Conservation (phyloP, 1,140 invertebrate genomes). For the Orchesella cincta region DNA sequence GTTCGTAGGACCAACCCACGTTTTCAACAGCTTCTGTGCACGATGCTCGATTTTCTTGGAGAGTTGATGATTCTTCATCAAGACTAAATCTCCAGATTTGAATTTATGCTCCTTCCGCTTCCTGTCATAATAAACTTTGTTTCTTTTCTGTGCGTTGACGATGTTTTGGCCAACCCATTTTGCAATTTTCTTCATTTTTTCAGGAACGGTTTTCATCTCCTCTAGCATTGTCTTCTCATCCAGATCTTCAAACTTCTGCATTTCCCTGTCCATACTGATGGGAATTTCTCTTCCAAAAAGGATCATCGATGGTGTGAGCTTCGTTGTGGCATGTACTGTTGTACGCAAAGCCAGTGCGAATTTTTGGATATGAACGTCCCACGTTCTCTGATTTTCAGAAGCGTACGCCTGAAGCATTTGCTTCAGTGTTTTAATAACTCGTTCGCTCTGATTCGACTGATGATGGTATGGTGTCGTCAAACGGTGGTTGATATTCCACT, state of each 20-base stretch:
- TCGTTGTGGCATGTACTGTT: constrained; percentile 53
- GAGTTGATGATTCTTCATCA: neutral
- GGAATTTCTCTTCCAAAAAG: constrained; percentile 54
- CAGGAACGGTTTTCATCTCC: neutral
- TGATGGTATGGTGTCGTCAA: constrained; percentile 50
- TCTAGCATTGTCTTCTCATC: neutral
- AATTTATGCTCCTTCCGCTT: neutral
- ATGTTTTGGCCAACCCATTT: neutral
- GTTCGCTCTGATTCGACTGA: constrained; percentile 33
- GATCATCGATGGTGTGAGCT: constrained; percentile 54
- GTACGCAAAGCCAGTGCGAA: constrained; percentile 57
- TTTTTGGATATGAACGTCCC: constrained; percentile 54
- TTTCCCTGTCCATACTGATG: constrained; percentile 31
- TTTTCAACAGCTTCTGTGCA: neutral
- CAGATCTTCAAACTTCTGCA: neutral
- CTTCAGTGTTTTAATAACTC: constrained; percentile 44
- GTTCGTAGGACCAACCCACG: constrained; percentile 1
- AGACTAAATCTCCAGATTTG: neutral
- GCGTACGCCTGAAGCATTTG: constrained; percentile 47
- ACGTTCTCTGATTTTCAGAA: constrained; percentile 44
- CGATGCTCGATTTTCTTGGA: neutral
- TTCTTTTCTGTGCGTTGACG: neutral
- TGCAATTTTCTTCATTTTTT: neutral
- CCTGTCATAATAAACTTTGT: neutral
- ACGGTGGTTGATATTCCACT: constrained; percentile 31